Base-by-base conservation (phyloP, 2,888 invertebrate species). In the Asteroscopus sphinx region DNA sequence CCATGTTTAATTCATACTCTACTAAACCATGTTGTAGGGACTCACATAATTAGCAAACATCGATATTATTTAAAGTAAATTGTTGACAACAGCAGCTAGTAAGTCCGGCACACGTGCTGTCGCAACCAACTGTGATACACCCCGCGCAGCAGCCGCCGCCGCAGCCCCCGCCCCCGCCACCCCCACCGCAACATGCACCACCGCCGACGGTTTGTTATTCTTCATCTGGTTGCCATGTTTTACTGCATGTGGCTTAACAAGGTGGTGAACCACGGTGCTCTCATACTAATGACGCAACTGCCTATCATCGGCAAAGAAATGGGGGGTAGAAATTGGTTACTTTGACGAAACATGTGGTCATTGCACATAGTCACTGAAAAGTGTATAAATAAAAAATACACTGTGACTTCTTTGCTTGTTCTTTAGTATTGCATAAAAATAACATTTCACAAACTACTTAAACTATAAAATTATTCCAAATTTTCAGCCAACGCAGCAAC, bases 131-230 rank as follows among this genome's bases (percentile, higher is more conserved):
- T 59, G 93, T 92, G 76, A 93, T 93, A 62, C 94, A 94, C 60
- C 94, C 94, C 39, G 91, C 92, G 39, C 94, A 94, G 68, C 94
- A 85, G 66, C 94, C 94, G 48, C 94, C 94, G 64, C 94, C 93
- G 47, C 94, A 93, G 80, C 94, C 94, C 0, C 94, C 93, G 63
- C 94, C 93, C 61, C 86, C 83, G 35, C 80, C 86, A 11, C 78
- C 63, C 17, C 78, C 76, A 11, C 69, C 85, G 11, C 90, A 89
- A 75, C 90, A 88, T 76, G 80, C 83, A 15, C 77, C 85, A 0
- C 85, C 83, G 52, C 89, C 83, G 74, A 80, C 80, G 62, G 89
- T 90, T 58, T 79, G 82, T 47, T 35, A 46, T 16, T 30, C 3
- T 0, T 8, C 15, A 36, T 9, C 35, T 36, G 4, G 12, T 12